Evolutionary conservation across 2,888 invertebrate species (phyloP).

Genomic region (Phania funesta): DNA sequence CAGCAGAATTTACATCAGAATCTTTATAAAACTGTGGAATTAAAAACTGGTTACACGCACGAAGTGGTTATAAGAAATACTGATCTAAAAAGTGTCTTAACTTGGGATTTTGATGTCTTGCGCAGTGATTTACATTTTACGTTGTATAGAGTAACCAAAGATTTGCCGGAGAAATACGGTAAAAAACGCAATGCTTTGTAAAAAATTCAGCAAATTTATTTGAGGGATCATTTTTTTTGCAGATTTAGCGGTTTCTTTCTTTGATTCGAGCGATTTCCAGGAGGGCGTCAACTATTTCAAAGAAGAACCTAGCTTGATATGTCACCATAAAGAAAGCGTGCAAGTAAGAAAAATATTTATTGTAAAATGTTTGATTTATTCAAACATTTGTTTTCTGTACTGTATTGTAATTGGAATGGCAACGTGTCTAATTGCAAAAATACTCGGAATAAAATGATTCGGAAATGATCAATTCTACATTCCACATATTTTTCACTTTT

Average conservation of each 20-base stretch:
- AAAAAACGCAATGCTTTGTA: background rate
- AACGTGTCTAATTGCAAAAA: too few relatives aligned
- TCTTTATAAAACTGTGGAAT: conserved; percentile 78
- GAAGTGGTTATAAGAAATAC: conserved; percentile 89
- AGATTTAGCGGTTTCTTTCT: conserved; percentile 82
- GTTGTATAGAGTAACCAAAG: conserved; percentile 81
- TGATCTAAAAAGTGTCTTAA: conserved; percentile 93
- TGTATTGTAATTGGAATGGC: too few relatives aligned
- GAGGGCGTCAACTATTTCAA: conserved; percentile 89
- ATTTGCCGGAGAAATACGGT: conserved; percentile 77
- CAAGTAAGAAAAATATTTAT: conserved; percentile 83
- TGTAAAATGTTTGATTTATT: too few relatives aligned
- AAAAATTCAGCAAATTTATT: background rate
- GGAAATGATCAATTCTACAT: too few relatives aligned
- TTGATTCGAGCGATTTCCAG: conserved; percentile 85
- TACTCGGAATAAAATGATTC: too few relatives aligned
- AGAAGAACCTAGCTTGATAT: conserved; percentile 90
- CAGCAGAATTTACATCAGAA: conserved; percentile 76
- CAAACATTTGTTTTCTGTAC: too few relatives aligned
- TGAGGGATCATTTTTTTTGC: conserved; percentile 18
- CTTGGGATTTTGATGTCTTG: conserved; percentile 98
- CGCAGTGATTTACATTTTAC: conserved; percentile 93
- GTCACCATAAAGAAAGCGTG: conserved; percentile 96
- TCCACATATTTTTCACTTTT: too few relatives aligned
- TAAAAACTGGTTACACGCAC: conserved; percentile 83